phyloP scores from a whole-genome alignment of 92 coral and sea anemone species.

The Epizoanthus illoricatus region DNA sequence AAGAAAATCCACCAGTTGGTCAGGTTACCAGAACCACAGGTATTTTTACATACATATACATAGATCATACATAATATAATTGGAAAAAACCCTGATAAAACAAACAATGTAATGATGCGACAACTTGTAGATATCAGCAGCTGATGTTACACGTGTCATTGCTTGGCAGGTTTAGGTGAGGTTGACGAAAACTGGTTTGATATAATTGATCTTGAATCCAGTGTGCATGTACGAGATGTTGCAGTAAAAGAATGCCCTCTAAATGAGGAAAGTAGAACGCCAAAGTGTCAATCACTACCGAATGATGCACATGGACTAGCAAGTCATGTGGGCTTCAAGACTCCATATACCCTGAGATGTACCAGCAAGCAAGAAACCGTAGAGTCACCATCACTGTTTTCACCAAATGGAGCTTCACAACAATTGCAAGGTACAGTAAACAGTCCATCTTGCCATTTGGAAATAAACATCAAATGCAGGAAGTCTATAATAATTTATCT shows the following conservation, averaged over 20 bases:
- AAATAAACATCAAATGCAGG: not conserved
- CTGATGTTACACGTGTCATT: not conserved
- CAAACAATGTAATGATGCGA: not conserved
- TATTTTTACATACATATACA: too few relatives aligned
- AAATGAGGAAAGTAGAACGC: not conserved
- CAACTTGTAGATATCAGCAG: not conserved
- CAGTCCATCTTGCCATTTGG: not conserved
- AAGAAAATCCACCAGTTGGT: too few relatives aligned
- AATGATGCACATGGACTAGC: not conserved
- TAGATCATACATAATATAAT: not conserved
- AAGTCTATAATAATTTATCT: not conserved
- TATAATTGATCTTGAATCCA: not conserved
- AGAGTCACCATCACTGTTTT: constrained; percentile 55
- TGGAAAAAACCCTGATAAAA: too few relatives aligned
- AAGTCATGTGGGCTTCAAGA: constrained; percentile 29
- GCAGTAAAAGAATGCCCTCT: not conserved
- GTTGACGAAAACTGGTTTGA: constrained; percentile 64
- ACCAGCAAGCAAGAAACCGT: not conserved
- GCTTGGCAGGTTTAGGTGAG: constrained; percentile 73
- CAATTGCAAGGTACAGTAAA: constrained; percentile 30
- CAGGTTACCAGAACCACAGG: too few relatives aligned
- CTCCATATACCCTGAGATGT: constrained; percentile 45
- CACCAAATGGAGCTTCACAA: constrained; percentile 50
- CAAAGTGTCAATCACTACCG: not conserved
- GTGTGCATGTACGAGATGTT: not conserved